Conservation (phyloP, 2,888 invertebrate species). For the Argyresthia goedartella region DNA sequence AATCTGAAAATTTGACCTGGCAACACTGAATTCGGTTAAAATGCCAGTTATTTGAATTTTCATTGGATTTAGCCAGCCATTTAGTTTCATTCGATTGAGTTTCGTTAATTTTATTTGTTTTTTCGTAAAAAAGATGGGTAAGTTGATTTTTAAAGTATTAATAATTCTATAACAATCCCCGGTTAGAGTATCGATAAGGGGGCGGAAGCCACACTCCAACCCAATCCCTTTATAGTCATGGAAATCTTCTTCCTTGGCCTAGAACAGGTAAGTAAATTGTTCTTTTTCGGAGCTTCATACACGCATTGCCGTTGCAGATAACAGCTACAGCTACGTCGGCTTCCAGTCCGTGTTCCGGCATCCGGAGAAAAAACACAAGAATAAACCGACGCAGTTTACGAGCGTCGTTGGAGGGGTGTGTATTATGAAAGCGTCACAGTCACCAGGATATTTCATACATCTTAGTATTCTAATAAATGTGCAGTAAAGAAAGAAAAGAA, state of each 20-base stretch:
- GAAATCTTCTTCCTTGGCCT: too few relatives aligned
- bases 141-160: constrained; percentile 11
- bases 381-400: constrained; percentile 39
- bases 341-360: constrained; percentile 43
- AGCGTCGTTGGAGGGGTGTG: constrained; percentile 49
- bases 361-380: constrained; percentile 40
- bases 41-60: constrained; percentile 6
- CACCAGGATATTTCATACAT: neutral
- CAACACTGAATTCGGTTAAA: too few relatives aligned
- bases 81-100: too few relatives aligned
- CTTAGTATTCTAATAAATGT: neutral
- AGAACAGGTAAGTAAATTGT: neutral
- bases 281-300: neutral
- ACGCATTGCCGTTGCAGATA: neutral
- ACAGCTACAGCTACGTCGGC: constrained; percentile 32
- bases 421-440: neutral
- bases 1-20: too few relatives aligned
- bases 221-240: too few relatives aligned
- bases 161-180: neutral
- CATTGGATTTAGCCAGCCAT: too few relatives aligned
- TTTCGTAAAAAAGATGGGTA: constrained; percentile 41
- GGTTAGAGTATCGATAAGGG: too few relatives aligned
- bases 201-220: too few relatives aligned
- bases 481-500: too few relatives aligned
- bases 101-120: constrained; percentile 23